Conservation (phyloP, 2,797 vertebrate genomes). For the Potorous gilbertii region DNA sequence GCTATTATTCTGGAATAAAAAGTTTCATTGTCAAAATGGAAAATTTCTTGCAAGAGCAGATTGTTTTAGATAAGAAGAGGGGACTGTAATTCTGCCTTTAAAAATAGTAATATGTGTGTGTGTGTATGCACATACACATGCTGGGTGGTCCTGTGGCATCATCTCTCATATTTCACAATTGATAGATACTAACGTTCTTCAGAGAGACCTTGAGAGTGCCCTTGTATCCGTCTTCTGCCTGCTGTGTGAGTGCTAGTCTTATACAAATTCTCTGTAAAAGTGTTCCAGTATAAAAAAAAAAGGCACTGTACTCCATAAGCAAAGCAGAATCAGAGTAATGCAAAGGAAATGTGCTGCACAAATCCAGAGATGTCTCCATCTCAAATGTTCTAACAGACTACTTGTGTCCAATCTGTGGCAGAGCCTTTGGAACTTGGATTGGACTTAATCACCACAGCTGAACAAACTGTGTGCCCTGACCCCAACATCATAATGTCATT, state of each 20-base stretch:
- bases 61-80: neutral
- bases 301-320: neutral
- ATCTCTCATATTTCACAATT: neutral
- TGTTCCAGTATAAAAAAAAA: neutral
- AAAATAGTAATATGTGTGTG: neutral
- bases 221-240: neutral
- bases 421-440: neutral
- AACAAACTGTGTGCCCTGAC: neutral
- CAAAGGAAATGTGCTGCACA: neutral
- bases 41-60: neutral
- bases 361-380: neutral
- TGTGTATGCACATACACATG: neutral
- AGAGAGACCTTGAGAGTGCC: neutral
- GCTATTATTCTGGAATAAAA: conserved; percentile 4
- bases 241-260: neutral
- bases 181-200: neutral
- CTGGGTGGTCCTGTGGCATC: neutral
- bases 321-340: neutral
- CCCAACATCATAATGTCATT: neutral
- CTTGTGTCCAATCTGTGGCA: neutral
- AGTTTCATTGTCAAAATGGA: conserved; percentile 3
- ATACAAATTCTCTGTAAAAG: neutral
- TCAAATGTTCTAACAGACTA: neutral
- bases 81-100: neutral
- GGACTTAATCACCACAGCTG: neutral